Conservation (phyloP, 2,888 invertebrate genomes). For the Cancer borealis region DNA sequence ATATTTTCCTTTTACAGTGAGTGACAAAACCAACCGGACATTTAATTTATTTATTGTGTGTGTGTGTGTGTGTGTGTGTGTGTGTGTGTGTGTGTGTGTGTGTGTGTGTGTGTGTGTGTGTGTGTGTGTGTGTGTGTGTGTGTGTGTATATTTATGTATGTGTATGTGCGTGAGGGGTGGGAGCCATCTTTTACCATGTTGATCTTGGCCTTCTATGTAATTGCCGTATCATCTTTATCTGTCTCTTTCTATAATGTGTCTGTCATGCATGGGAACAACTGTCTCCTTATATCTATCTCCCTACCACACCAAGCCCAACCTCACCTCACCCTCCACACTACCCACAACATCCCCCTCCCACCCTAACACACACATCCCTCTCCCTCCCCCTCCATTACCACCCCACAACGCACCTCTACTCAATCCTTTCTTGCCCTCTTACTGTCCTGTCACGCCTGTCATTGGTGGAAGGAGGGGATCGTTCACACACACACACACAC, state of each 20-base stretch:
- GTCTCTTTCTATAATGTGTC: not conserved
- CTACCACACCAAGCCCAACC: not conserved
- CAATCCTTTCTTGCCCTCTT: constrained; percentile 32
- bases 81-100: not conserved
- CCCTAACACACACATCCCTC: not conserved
- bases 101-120: not conserved
- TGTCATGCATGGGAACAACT: not conserved
- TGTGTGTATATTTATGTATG: not conserved
- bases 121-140: not conserved
- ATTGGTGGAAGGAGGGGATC: not conserved
- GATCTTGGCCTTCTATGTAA: not conserved
- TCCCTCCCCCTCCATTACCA: not conserved
- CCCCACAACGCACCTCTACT: not conserved
- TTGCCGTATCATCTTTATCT: not conserved
- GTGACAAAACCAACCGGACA: not conserved
- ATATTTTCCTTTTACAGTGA: too few species aligned
- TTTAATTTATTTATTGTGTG: not conserved
- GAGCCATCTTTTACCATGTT: not conserved
- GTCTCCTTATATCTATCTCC: not conserved
- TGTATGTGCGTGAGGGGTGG: not conserved
- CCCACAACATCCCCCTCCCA: not conserved
- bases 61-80: not conserved
- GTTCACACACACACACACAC: constrained; percentile 32
- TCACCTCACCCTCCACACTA: not conserved
- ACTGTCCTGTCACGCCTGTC: constrained; percentile 32